Conservation (phyloP, 2,888 invertebrate species). For the Ceramica pisi region DNA sequence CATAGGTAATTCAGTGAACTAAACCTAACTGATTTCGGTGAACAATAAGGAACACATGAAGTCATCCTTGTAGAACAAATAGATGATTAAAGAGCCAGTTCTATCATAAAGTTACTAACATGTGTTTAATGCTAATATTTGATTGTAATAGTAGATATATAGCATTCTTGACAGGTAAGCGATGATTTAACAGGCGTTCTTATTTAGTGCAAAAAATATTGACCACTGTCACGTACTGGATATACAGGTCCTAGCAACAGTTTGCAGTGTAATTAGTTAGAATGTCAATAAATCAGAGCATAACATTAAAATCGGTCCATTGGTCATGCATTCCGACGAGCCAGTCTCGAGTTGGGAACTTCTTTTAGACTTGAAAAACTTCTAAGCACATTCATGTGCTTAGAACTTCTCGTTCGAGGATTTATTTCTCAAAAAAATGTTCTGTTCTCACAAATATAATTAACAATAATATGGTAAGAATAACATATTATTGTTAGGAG, state of each 20-base stretch:
- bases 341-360: background rate
- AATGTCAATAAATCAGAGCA: conserved; percentile 51
- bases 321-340: conserved; percentile 26
- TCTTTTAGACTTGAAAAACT: background rate
- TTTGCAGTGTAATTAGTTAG: background rate
- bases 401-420: background rate
- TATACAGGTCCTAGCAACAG: conserved; percentile 17
- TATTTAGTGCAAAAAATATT: conserved; percentile 19
- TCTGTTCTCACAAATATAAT: too few species aligned
- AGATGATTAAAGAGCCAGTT: background rate
- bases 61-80: background rate
- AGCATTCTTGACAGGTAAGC: conserved; percentile 2
- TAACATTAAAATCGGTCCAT: conserved; percentile 24
- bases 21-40: background rate
- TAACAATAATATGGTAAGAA: too few species aligned
- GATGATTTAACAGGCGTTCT: conserved; percentile 31
- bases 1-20: background rate
- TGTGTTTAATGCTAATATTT: background rate
- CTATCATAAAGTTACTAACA: background rate
- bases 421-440: background rate
- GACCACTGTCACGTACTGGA: conserved; percentile 15
- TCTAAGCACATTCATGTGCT: background rate
- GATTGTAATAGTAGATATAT: conserved; percentile 7
- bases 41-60: background rate
- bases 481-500: too few species aligned